phyloP scores from a whole-genome alignment of 2,113 vertebrate species.

The Elachura formosa region DNA sequence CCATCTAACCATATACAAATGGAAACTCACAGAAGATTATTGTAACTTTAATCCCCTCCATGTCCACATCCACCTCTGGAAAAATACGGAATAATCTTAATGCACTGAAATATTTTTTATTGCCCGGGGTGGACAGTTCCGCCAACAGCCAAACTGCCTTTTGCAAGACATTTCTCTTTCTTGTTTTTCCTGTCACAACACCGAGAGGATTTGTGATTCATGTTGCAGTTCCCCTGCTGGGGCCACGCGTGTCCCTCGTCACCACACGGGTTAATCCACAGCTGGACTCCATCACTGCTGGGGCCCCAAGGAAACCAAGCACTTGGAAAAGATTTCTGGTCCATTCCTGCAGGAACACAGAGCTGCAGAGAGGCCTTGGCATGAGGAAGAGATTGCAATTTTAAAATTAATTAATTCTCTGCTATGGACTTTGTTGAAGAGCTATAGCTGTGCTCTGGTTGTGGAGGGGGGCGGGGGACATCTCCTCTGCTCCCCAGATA shows the following conservation, averaged over 20 bases:
- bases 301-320: background rate
- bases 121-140: background rate
- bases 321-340: background rate
- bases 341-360: background rate
- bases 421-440: accelerated
- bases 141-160: background rate
- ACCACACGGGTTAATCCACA: background rate
- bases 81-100: background rate
- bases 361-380: background rate
- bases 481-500: background rate
- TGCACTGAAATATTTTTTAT: background rate
- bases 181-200: background rate
- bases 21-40: background rate
- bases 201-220: accelerated
- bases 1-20: background rate
- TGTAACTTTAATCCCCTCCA: background rate
- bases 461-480: no score
- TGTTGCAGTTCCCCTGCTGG: background rate
- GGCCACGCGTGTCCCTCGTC: background rate
- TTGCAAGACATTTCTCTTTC: background rate
- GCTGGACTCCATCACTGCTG: background rate
- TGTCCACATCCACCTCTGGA: background rate
- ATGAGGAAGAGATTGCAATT: background rate
- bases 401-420: background rate
- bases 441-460: background rate